Evolutionary conservation across 2,797 vertebrate species (phyloP), one percentile per base, ranked within the genome.

Genomic region (Hyperoplus lanceolatus): DNA sequence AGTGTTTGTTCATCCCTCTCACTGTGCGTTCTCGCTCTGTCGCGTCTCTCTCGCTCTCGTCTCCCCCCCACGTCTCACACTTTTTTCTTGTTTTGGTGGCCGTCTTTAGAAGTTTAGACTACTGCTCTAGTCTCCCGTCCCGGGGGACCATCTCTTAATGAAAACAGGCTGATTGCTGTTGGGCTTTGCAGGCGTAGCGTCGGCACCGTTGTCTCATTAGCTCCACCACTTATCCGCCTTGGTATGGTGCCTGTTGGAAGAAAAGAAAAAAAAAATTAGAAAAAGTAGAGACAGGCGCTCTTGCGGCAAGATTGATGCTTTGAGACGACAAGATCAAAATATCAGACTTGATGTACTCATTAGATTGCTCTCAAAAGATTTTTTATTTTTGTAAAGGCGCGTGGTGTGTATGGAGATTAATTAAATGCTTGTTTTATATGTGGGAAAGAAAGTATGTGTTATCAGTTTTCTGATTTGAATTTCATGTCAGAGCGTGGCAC

Each of bases 101-200:
- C 75, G 81, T 86, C 84, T 89, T 91, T 90, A 85, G 87, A 92
- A 81, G 83, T 90, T 92, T 92, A 87, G 87, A 89, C 88, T 86
- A 80, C 79, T 80, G 85, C 86, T 91, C 86, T 77, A 87, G 79
- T 88, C 85, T 79, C 14, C 80, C 66, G 58, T 92, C 93, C 87
- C 90, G 81, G 84, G 91, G 89, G 92, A 87, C 70, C 76, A 72
- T 87, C 87, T 87, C 69, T 65, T 90, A 92, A 93, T 93, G 91
- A 94, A 95, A 95, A 92, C 93, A 93, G 90, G 86, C 90, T 92
- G 90, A 93, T 94, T 93, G 93, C 92, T 93, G 92, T 92, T 92
- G 90, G 90, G 90, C 88, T 93, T 92, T 92, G 87, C 87, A 87
- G 84, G 81, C 81, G 79, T 83, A 76, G 84, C 86, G 71, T 87